Conservation (phyloP, 2,113 vertebrate species). For the Thamnophis sirtalis region DNA sequence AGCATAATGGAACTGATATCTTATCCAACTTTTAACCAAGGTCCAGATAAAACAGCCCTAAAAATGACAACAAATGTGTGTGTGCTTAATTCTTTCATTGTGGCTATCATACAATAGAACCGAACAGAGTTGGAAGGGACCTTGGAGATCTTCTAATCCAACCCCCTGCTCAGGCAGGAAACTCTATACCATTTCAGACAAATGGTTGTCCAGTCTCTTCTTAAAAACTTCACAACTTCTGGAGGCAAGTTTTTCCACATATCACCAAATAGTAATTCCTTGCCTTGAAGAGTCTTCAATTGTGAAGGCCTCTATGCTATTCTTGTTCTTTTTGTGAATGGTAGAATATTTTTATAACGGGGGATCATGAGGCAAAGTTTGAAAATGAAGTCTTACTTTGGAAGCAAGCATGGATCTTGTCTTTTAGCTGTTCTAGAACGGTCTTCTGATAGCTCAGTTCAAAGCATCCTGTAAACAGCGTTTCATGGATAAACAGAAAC, state of each 20-base stretch:
- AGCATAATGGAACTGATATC: background rate
- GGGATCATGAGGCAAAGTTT: background rate
- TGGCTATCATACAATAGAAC: background rate
- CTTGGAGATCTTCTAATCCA: too few species aligned
- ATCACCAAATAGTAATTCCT: background rate
- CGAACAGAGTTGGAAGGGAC: too few species aligned
- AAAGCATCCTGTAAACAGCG: background rate
- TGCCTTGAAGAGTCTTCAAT: background rate
- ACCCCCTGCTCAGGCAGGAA: too few species aligned
- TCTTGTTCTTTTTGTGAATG: too few species aligned
- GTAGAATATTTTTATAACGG: background rate
- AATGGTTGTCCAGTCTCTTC: too few species aligned
- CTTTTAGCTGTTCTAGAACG: background rate
- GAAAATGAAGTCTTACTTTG: background rate
- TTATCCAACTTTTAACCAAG: background rate
- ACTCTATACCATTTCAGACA: too few species aligned
- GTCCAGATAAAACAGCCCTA: background rate
- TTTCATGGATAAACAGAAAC: background rate
- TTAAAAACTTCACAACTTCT: too few species aligned
- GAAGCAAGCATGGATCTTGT: background rate
- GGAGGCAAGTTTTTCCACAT: too few species aligned
- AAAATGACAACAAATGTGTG: background rate
- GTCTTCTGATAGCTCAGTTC: background rate
- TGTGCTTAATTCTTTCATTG: conserved; percentile 1
- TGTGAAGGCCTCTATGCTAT: background rate